Conservation (phyloP, 1,140 invertebrate species). For the Aplysia californica region DNA sequence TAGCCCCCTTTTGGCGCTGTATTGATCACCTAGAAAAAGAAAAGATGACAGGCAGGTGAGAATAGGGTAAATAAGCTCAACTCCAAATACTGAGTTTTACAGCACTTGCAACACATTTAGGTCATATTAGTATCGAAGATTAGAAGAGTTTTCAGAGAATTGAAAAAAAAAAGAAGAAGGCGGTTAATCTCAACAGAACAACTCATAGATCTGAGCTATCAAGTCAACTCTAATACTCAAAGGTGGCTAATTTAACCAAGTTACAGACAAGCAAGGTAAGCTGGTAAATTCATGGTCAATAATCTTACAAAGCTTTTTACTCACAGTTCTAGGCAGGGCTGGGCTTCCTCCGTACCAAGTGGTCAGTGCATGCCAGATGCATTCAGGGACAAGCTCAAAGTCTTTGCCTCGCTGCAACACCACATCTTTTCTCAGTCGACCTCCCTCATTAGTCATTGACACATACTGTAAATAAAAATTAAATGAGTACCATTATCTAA, state of each 20-base stretch:
- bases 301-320: slow-evolving; percentile 25
- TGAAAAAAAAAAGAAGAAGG: background rate
- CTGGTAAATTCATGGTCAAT: background rate
- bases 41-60: no score
- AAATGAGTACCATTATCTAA: no score
- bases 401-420: slow-evolving; percentile 78
- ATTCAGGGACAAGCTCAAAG: slow-evolving; percentile 86
- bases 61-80: no score
- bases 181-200: background rate
- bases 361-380: slow-evolving; percentile 85
- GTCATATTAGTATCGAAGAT: no score
- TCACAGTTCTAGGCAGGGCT: slow-evolving; percentile 83
- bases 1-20: background rate
- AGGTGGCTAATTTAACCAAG: background rate
- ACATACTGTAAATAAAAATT: slow-evolving; percentile 49
- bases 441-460: slow-evolving; percentile 87
- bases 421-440: slow-evolving; percentile 78
- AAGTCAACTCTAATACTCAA: background rate
- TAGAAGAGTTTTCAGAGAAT: no score
- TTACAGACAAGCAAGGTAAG: background rate
- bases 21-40: slow-evolving; percentile 34
- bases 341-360: slow-evolving; percentile 88
- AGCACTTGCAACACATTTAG: no score
- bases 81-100: no score
- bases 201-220: background rate